Base-by-base conservation (phyloP, 1,140 invertebrate species). In the Homalodisca vitripennis region DNA sequence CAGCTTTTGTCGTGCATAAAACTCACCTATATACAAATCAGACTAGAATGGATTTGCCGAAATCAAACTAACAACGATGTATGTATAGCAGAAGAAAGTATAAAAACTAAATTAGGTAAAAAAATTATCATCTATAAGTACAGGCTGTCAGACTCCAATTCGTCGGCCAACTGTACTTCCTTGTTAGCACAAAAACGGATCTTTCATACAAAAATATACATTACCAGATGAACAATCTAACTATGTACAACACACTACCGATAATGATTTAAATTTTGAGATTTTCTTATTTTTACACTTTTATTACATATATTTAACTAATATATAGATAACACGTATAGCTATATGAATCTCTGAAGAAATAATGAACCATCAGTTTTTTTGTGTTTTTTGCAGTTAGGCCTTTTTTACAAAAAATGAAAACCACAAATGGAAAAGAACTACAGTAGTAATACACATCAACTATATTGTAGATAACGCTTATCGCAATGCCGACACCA, bases 101-200 rank as follows among this genome's bases (percentile, higher is more conserved):
- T 64, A 66, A 66, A 66, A 66, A 66, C 63, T 47, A 66, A 66
- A 66, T 66, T 31, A 31, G 63, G 41, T 66, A 66, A 41, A 66
- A n/a, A 66, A 32, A 66, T 30, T 66, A 17, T 66, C 41, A 30
- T 27, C 55, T 66, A 47, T 66, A 66, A 66, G 63, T 66, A 66
- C 63, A 66, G 63, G 24, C 27, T 26, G 32, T 46, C 10, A 62
- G 13, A 27, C 55, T 27, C 12, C 6, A 6, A 29, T 51, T 20
- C 14, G n/a, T 14, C 3, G 55, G 22, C 48, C 12, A 60, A 17
- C 34, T 41, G 34, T 41, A 41, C 34, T 41, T 17, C n/a, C 6
- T 10, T 46, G 31, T 27, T 31, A 66, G 32, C 32, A 66, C 32
- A 66, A 27, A n/a, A 22, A 66, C 20, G 1, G 34, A 46, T 66